A percentile compares a stretch with the other conserved stretches of the same genome.
Conservation (phyloP, 1,140 invertebrate genomes). For the Ctenoplectra terminalis region DNA sequence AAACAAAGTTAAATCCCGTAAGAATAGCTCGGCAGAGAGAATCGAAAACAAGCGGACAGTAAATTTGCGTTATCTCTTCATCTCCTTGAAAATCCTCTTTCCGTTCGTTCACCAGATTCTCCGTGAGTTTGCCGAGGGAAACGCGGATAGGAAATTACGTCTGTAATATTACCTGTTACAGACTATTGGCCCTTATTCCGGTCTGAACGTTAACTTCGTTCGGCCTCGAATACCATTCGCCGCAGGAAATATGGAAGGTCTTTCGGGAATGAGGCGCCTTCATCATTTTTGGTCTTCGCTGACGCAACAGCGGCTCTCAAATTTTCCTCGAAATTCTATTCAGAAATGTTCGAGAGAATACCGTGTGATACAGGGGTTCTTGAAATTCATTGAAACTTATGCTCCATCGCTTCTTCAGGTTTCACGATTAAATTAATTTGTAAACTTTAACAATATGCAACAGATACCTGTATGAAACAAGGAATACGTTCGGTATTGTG, state of each 20-base stretch:
- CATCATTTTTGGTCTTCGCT: neutral
- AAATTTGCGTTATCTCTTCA: constrained; percentile 50
- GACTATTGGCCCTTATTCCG: constrained; percentile 46
- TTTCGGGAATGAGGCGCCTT: neutral
- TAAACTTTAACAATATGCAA: too few relatives aligned
- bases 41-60: constrained; percentile 47
- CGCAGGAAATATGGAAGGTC: constrained; percentile 11
- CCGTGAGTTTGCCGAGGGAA: neutral
- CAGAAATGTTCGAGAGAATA: neutral
- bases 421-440: too few relatives aligned
- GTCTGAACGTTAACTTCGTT: constrained; percentile 15
- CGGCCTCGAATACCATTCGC: constrained; percentile 2
- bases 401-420: too few relatives aligned
- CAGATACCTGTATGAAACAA: too few relatives aligned
- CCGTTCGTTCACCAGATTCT: neutral
- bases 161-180: constrained; percentile 49
- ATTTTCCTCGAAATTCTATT: neutral
- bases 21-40: constrained; percentile 14
- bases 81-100: constrained; percentile 26
- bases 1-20: constrained; percentile 46
- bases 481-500: too few relatives aligned
- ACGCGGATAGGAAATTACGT: constrained; percentile 43
- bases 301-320: neutral
- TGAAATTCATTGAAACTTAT: too few relatives aligned
- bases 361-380: too few relatives aligned